These are phyloP conservation scores for Chelidonichthys spinosus DNA, from an alignment of 2,797 vertebrate species.

Conservation along the genomic window DNA sequence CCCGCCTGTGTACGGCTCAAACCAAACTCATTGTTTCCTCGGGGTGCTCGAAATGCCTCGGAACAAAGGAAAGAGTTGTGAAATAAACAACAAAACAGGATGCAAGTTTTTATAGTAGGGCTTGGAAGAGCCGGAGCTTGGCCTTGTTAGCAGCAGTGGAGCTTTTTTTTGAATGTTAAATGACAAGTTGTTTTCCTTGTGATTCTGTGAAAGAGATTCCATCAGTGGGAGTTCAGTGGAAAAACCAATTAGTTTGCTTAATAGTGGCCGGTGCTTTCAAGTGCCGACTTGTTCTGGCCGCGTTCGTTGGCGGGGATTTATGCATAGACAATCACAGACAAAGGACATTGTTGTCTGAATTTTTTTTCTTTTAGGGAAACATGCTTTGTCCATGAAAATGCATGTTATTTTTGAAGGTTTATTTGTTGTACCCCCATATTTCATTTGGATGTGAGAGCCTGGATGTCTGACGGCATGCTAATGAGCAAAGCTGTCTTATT, in stretches of 20 bases:
- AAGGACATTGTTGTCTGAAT: slow-evolving; percentile 9
- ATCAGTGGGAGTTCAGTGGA: slow-evolving; percentile 16
- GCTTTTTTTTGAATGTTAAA: slow-evolving; percentile 35
- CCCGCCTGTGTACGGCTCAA: neutral
- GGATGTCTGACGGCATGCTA: slow-evolving; percentile 47
- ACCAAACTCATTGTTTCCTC: neutral
- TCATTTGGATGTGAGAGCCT: slow-evolving; percentile 9
- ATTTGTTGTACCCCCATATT: neutral
- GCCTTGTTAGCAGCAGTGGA: slow-evolving; percentile 35
- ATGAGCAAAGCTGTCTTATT: slow-evolving; percentile 71
- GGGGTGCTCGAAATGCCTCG: neutral
- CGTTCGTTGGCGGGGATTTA: slow-evolving; percentile 34
- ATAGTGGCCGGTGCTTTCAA: slow-evolving; percentile 54
- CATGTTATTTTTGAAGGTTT: neutral
- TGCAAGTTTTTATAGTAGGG: slow-evolving; percentile 1
- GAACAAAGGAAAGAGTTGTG: slow-evolving; percentile 25
- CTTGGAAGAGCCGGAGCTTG: neutral
- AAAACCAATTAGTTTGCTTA: slow-evolving; percentile 71
- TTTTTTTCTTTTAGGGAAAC: slow-evolving; percentile 17
- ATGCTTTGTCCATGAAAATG: slow-evolving; percentile 12
- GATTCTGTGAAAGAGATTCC: slow-evolving; percentile 48
- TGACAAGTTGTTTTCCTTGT: slow-evolving; percentile 41
- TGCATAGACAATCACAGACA: slow-evolving; percentile 10
- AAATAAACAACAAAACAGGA: slow-evolving; percentile 19
- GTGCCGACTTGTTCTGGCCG: slow-evolving; percentile 43